Evolutionary conservation across 2,888 invertebrate genomes (phyloP), one percentile per base, ranked within the genome.

Genomic region (Fragum fragum): DNA sequence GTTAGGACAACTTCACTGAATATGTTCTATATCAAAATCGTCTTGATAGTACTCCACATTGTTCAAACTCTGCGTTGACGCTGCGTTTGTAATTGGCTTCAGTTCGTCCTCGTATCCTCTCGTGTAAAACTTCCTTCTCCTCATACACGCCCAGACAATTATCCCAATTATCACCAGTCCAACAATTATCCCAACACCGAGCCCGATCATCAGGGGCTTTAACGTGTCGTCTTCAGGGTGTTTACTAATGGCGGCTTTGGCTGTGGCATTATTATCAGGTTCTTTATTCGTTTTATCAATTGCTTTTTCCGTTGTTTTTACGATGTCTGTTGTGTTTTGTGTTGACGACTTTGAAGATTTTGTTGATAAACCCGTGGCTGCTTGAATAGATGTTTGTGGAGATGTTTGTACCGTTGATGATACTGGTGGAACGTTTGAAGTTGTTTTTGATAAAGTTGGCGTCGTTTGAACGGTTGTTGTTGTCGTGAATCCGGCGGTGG

Each of bases 171-270:
- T 82, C 1, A 87, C 82, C 1, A 89, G 72, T 52, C 89, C 89
- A 3, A 81, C 78, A 16, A 87, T 76, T 42, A 89, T 80, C 0
- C 89, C 89, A 6, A 87, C 89, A 1, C 87, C 86, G 0, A 89
- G 77, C 11, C 89, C 87, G 68, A 89, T 89, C 86, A 89, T 81
- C 16, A 89, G 59, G 9, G 89, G 87, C 59, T 85, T 86, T 36
- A 87, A 36, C 5, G 87, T 87, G 18, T 82, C 81, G 36, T 86
- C 80, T 39, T 53, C 73, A n/a, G 83, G 81, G n/a, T 86, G 81
- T n/a, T 55, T 36, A 26, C 74, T 59, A 21, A 55, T 59, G 7
- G 29, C 9, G n/a, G 59, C 14, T 59, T 76, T 76, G 0, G 70
- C 70, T 66, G 52, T 66, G 21, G 59, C 6, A 16, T 39, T 53